These are phyloP conservation scores for Petrophora chlorosata DNA, from an alignment of 2,888 invertebrate genomes.

Conservation along the genomic window DNA sequence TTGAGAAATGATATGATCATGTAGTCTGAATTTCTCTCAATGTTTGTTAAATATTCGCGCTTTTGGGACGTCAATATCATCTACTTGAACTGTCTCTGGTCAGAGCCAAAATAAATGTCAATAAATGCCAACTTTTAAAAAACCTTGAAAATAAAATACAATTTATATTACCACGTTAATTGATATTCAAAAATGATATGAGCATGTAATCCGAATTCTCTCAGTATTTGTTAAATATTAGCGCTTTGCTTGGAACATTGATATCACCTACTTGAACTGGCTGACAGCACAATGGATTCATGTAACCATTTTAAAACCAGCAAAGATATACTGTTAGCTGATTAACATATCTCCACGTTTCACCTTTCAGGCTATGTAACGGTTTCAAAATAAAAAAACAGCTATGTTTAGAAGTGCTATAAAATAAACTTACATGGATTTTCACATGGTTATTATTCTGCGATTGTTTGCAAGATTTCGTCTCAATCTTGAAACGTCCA, in stretches of 20 bases:
- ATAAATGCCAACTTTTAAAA: too few relatives aligned
- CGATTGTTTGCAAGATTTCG: not conserved
- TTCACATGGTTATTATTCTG: slow-evolving; percentile 8
- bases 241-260: slow-evolving; percentile 7
- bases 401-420: not conserved
- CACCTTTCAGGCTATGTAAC: slow-evolving; percentile 28
- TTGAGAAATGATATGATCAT: too few relatives aligned
- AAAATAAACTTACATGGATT: not conserved
- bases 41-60: too few relatives aligned
- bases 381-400: slow-evolving; percentile 12
- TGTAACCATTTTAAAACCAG: slow-evolving; percentile 30
- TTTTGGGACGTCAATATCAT: too few relatives aligned
- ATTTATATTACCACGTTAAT: too few relatives aligned
- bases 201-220: not conserved
- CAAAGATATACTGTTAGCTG: slow-evolving; percentile 30
- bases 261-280: slow-evolving; percentile 21
- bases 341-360: slow-evolving; percentile 28
- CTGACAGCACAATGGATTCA: slow-evolving; percentile 35
- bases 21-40: too few relatives aligned
- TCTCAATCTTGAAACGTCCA: not conserved
- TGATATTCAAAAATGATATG: not conserved
- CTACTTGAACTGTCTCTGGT: too few relatives aligned
- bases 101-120: too few relatives aligned
- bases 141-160: too few relatives aligned
- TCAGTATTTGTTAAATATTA: too few relatives aligned